Evolutionary conservation across 2,797 vertebrate species (phyloP).

Genomic region (Ibycter americanus): DNA sequence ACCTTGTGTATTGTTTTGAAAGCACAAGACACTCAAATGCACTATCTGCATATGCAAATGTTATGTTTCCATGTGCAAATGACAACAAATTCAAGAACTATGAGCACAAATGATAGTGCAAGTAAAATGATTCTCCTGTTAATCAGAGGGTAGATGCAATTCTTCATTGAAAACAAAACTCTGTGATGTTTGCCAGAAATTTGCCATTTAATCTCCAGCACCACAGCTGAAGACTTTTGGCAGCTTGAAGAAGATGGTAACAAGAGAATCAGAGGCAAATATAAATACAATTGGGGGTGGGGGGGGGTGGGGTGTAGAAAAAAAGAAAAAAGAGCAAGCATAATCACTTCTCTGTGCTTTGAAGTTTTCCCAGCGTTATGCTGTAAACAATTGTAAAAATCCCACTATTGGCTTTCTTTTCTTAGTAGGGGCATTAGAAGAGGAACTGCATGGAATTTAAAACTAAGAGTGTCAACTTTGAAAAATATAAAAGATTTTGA

Average conservation of each 20-base stretch:
- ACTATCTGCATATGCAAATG: slow-evolving; percentile 5
- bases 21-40: neutral
- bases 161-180: slow-evolving; percentile 8
- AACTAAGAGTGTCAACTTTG: neutral
- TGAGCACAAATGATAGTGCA: neutral
- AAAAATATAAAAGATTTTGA: neutral
- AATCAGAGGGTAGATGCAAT: neutral
- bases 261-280: neutral
- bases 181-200: slow-evolving; percentile 12
- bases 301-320: rapidly evolving
- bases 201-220: slow-evolving; percentile 1
- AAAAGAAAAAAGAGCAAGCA: neutral
- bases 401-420: neutral
- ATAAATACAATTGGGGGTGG: neutral
- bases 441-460: neutral
- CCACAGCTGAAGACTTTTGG: neutral
- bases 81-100: slow-evolving; percentile 24
- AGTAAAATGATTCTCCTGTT: neutral
- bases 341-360: neutral
- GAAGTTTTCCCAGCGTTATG: neutral
- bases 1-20: neutral
- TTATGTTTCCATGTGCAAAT: neutral
- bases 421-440: neutral
- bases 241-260: slow-evolving; percentile 1
- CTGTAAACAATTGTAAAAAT: neutral